Base-by-base conservation (phyloP, 2,113 vertebrate species). In the Scopus umbretta region DNA sequence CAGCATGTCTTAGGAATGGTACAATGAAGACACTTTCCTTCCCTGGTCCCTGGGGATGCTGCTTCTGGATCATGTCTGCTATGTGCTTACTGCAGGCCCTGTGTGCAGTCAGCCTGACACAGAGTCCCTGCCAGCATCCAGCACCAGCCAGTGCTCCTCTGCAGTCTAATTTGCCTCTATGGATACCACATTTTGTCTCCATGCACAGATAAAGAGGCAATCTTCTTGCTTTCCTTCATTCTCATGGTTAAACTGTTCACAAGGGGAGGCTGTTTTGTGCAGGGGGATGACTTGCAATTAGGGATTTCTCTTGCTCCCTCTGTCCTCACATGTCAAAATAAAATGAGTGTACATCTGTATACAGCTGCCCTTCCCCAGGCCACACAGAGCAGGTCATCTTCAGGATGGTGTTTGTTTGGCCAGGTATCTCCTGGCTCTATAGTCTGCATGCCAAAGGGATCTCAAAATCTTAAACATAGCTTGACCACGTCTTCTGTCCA, bases 1-100 rank as follows among this genome's bases (percentile, higher is more conserved):
- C 92, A 92, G 92, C 45, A 6, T 14, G 81, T 21, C 81, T 76
- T 13, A 75, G 84, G 16, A 84, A 82, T 42, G 70, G 81, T 10
- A 88, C 92, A 97, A 93, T 90, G 93, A 45, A 65, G 94, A 20
- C 85, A 90, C 86, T 97, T 97, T 92, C 92, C 58, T 94, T 66
- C 88, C 80, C 27, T 0, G 1, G 0, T 56, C 83, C 56, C 88
- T 9, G 21, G 62, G 83, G 73, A 42, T 66, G 34, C 21, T 68
- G 91, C 81, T 82, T 88, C 78, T 92, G 87, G 78, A 94, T 80
- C 53, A 13, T 75, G 53, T 83, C 59, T 62, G 70, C 62, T 30
- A 3, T 58, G 71, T 32, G 49, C 63, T 92, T 47, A 3, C 30
- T 84, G 70, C 58, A 26, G 11, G 58, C 59, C 67, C 55, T 62